These are phyloP conservation scores for Anseranas semipalmata DNA, from an alignment of 2,113 vertebrate genomes.

Conservation along the genomic window DNA sequence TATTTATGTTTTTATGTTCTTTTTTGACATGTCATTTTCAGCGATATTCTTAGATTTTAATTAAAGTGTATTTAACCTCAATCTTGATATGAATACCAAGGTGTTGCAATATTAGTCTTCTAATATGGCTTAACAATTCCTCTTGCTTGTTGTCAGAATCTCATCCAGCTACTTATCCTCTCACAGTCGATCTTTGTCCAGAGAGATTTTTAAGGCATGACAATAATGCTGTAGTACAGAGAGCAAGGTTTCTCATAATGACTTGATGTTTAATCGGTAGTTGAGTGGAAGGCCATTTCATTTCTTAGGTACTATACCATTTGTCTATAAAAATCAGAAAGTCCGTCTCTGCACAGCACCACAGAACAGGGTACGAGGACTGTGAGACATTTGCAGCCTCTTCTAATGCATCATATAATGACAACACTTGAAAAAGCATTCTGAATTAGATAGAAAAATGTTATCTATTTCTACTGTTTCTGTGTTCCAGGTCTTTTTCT, in stretches of 20 bases:
- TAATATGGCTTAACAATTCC: neutral
- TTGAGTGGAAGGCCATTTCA: neutral
- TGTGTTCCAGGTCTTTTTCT: neutral
- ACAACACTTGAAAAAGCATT: neutral
- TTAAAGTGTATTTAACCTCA: neutral
- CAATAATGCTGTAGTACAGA: neutral
- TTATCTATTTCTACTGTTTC: neutral
- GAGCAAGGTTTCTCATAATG: neutral
- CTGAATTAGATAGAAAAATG: neutral
- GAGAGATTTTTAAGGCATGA: neutral
- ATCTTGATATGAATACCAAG: neutral
- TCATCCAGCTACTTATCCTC: neutral
- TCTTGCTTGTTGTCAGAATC: neutral
- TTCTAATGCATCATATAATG: neutral
- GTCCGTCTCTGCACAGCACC: neutral
- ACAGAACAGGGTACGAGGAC: neutral
- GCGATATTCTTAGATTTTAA: neutral
- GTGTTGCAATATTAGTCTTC: neutral
- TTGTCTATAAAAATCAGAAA: neutral
- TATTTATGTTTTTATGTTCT: neutral
- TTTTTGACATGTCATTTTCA: neutral
- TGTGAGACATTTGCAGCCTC: neutral
- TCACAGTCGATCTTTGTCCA: rapidly evolving
- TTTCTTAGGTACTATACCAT: neutral
- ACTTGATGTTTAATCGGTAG: neutral